Percentiles rank a stretch among this genome's conserved stretches.
phyloP scores from a whole-genome alignment of 2,797 vertebrate species.

The Cirrhinus molitorella region DNA sequence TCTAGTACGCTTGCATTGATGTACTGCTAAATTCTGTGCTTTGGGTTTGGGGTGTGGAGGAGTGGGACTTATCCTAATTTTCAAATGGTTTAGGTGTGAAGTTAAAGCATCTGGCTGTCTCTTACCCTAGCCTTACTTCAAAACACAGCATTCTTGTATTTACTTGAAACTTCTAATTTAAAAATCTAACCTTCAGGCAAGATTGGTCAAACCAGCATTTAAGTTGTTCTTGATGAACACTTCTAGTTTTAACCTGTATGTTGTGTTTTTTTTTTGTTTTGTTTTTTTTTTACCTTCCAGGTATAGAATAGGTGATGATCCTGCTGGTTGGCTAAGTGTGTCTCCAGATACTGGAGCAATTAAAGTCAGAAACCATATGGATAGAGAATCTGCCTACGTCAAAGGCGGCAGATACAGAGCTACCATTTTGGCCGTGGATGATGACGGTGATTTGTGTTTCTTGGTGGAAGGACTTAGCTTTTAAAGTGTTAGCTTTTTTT shows the following conservation, averaged over 20 bases:
- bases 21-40: neutral
- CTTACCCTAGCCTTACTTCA: neutral
- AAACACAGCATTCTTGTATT: no score
- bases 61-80: neutral
- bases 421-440: constrained; percentile 83
- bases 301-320: constrained; percentile 83
- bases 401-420: constrained; percentile 82
- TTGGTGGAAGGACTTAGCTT: neutral
- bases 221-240: neutral
- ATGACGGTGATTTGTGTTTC: constrained; percentile 71
- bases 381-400: constrained; percentile 79
- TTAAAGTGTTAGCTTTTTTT: neutral
- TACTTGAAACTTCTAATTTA: neutral
- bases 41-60: no score
- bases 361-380: constrained; percentile 74
- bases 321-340: constrained; percentile 83
- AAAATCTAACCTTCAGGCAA: neutral
- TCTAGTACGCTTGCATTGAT: neutral
- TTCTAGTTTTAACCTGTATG: neutral
- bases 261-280: no score
- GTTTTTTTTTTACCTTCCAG: constrained; percentile 69
- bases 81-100: neutral
- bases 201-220: no score
- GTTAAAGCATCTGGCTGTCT: no score
- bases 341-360: constrained; percentile 77